phyloP scores from a whole-genome alignment of 2,113 vertebrate genomes.

The Odobenus rosmarus region DNA sequence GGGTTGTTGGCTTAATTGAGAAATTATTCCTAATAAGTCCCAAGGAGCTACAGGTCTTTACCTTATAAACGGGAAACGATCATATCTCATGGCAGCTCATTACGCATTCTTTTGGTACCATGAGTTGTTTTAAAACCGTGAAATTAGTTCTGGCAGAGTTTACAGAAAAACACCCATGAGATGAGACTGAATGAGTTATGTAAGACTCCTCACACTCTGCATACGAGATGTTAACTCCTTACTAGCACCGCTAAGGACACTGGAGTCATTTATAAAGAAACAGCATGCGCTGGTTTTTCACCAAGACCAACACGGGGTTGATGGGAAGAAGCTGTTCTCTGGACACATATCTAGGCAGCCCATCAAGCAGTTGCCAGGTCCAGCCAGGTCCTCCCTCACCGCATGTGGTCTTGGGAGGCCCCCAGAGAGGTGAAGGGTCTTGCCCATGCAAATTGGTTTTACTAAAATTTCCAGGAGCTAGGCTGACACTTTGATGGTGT shows the following conservation, averaged over 20 bases:
- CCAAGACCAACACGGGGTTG: fast-evolving
- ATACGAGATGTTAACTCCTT: conserved; percentile 82
- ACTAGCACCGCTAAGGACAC: background rate
- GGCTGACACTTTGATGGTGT: background rate
- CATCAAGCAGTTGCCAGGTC: fast-evolving
- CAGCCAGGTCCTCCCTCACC: background rate
- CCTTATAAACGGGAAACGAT: conserved; percentile 83
- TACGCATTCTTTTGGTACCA: conserved; percentile 88
- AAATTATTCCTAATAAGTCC: conserved; percentile 86
- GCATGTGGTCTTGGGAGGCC: background rate
- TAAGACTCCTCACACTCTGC: conserved; percentile 79
- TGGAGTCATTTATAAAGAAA: background rate
- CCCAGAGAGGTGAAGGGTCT: background rate
- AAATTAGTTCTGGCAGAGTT: conserved; percentile 90
- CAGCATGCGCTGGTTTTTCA: background rate
- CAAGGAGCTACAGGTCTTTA: conserved; percentile 82
- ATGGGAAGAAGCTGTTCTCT: background rate
- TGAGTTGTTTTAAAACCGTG: conserved; percentile 88
- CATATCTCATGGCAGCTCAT: conserved; percentile 86
- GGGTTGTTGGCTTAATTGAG: conserved; percentile 81
- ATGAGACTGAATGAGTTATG: conserved; percentile 85
- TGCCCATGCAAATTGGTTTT: background rate
- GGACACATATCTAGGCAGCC: background rate
- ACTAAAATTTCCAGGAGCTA: background rate
- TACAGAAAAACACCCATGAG: conserved; percentile 88